phyloP scores from a whole-genome alignment of 1,140 invertebrate genomes.

The Brachionus rotundiformis region DNA sequence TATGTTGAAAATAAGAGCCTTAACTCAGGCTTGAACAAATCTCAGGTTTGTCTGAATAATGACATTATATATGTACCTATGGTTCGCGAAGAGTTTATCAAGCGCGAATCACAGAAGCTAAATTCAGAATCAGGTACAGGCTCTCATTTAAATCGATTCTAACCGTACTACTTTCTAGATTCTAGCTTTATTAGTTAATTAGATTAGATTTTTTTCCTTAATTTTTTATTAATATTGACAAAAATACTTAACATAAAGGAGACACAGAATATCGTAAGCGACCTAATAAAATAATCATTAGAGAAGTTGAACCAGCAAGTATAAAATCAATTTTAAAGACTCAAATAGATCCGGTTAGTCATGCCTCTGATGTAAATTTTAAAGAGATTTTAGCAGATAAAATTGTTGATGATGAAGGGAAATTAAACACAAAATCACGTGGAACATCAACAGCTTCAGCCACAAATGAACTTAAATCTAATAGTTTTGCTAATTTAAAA shows the following conservation, averaged over 20 bases:
- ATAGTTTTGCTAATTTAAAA: conserved; percentile 4
- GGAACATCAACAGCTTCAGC: background rate
- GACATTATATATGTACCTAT: conserved; percentile 52
- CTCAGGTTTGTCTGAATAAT: conserved; percentile 18
- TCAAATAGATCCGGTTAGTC: background rate
- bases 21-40: conserved; percentile 18
- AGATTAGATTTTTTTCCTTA: background rate
- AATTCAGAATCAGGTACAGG: conserved; percentile 40
- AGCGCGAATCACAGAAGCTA: conserved; percentile 30
- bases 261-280: background rate
- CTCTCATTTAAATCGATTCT: conserved; percentile 20
- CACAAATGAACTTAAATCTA: background rate
- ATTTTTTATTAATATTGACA: conserved; percentile 29
- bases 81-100: conserved; percentile 50
- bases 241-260: conserved; percentile 2
- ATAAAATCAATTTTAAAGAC: conserved; percentile 10
- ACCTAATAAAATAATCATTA: conserved; percentile 45
- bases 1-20: background rate
- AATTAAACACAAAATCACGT: background rate
- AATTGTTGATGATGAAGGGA: background rate
- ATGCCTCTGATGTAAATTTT: background rate
- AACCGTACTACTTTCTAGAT: background rate
- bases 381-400: background rate
- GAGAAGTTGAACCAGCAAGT: conserved; percentile 27
- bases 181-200: background rate